These are phyloP conservation scores for Leptarthrus brevirostris DNA, from an alignment of 2,888 invertebrate genomes.

Conservation along the genomic window DNA sequence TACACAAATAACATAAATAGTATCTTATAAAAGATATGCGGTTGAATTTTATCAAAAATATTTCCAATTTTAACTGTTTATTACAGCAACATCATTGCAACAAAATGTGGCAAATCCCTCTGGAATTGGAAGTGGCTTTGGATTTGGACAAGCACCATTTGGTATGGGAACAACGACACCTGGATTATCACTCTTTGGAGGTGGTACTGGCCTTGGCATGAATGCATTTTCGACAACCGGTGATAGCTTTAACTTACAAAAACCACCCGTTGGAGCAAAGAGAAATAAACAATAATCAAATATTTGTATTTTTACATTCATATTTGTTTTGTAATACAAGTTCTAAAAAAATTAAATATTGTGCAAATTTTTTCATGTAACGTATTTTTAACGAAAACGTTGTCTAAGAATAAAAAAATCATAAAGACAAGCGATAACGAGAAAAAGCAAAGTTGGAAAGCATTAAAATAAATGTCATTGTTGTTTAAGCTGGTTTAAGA, in stretches of 20 bases:
- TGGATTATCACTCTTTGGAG: slow-evolving; percentile 30
- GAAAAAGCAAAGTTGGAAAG: too few species aligned
- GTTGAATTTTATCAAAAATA: background rate
- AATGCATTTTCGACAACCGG: slow-evolving; percentile 25
- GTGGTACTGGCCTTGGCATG: slow-evolving; percentile 54
- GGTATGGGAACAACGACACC: slow-evolving; percentile 15
- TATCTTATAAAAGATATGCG: background rate
- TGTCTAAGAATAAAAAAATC: too few species aligned
- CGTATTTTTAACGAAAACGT: too few species aligned
- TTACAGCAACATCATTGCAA: slow-evolving; percentile 57
- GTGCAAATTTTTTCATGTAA: too few species aligned
- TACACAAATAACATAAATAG: background rate
- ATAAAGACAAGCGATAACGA: too few species aligned
- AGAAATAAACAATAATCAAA: slow-evolving; percentile 75
- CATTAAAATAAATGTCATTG: too few species aligned
- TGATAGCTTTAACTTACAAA: slow-evolving; percentile 74
- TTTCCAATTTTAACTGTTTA: background rate
- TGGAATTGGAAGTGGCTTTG: slow-evolving; percentile 64
- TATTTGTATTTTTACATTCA: background rate
- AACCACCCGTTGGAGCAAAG: slow-evolving; percentile 76
- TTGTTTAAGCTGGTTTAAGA: too few species aligned
- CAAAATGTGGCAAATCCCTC: slow-evolving; percentile 65
- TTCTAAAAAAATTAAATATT: background rate
- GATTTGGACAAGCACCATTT: slow-evolving; percentile 43
- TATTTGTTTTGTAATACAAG: background rate